A percentile compares a stretch with the other conserved stretches of the same genome.
Conservation (phyloP, 2,888 invertebrate genomes). For the Drosophila colorata region DNA sequence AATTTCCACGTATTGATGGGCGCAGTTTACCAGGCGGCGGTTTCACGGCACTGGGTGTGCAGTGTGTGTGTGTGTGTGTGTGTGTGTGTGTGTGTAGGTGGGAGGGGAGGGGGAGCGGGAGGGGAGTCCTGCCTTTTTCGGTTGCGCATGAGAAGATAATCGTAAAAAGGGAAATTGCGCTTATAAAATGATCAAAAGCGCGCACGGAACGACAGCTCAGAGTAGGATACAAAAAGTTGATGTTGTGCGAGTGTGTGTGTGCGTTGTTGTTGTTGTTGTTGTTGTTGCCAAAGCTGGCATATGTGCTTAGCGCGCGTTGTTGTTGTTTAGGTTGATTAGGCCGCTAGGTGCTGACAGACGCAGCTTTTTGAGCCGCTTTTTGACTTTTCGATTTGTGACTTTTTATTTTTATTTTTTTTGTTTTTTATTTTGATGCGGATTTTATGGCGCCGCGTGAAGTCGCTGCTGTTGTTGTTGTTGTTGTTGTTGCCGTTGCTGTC, state of each 20-base stretch:
- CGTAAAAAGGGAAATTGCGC: constrained; percentile 72
- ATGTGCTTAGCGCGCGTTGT: constrained; percentile 7
- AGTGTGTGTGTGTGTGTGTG: neutral
- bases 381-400: constrained; percentile 17
- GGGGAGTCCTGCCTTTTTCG: constrained; percentile 25
- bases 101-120: neutral
- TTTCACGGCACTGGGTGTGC: neutral
- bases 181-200: constrained; percentile 70
- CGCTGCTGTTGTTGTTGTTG: constrained; percentile 11
- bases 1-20: constrained; percentile 73
- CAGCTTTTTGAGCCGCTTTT: constrained; percentile 53
- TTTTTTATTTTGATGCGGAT: constrained; percentile 4
- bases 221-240: constrained; percentile 16
- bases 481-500: constrained; percentile 12
- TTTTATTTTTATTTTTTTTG: constrained; percentile 6
- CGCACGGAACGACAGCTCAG: constrained; percentile 46
- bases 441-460: constrained; percentile 34
- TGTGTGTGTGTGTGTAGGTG: neutral
- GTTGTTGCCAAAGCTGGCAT: constrained; percentile 16
- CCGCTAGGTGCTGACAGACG: constrained; percentile 57
- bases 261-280: neutral
- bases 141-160: constrained; percentile 73
- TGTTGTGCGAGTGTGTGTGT: neutral
- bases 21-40: constrained; percentile 15
- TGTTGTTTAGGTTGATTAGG: constrained; percentile 55